These are phyloP conservation scores for Leptopilina drosophilae DNA, from an alignment of 2,888 invertebrate genomes.

Conservation along the genomic window DNA sequence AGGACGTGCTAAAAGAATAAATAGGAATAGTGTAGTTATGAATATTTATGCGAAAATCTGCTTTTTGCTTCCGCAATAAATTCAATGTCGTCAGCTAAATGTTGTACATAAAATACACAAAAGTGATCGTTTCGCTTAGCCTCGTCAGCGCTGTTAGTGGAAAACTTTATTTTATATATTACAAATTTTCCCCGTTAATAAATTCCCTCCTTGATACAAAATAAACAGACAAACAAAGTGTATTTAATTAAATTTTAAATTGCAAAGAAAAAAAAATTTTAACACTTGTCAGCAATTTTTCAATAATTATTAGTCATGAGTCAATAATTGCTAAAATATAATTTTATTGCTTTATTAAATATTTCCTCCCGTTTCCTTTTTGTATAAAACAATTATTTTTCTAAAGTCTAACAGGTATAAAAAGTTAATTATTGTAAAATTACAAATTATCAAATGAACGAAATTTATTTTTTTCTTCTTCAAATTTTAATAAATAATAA, in stretches of 20 bases:
- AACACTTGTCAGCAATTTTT: neutral
- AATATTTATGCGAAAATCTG: conserved; percentile 37
- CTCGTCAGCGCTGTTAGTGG: neutral
- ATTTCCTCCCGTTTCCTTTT: too few species aligned
- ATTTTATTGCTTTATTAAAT: too few species aligned
- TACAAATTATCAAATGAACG: too few species aligned
- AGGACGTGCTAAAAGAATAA: conserved; percentile 15
- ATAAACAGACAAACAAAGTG: neutral
- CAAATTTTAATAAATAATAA: too few species aligned
- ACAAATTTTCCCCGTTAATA: neutral
- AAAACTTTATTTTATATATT: neutral
- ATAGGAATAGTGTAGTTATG: conserved; percentile 14
- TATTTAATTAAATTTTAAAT: neutral
- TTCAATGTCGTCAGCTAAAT: conserved; percentile 3
- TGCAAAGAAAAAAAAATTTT: neutral
- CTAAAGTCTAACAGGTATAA: too few species aligned
- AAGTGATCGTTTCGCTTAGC: neutral
- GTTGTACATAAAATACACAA: conserved; percentile 21
- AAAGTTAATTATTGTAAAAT: too few species aligned
- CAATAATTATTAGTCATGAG: too few species aligned
- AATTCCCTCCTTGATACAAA: neutral
- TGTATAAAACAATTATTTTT: too few species aligned
- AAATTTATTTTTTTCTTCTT: too few species aligned
- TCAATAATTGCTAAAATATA: too few species aligned
- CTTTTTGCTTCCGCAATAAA: conserved; percentile 33